Percentiles rank a stretch among this genome's conserved stretches.
Evolutionary conservation across 2,888 invertebrate genomes (phyloP).

Genomic region (Tridacna gigas): DNA sequence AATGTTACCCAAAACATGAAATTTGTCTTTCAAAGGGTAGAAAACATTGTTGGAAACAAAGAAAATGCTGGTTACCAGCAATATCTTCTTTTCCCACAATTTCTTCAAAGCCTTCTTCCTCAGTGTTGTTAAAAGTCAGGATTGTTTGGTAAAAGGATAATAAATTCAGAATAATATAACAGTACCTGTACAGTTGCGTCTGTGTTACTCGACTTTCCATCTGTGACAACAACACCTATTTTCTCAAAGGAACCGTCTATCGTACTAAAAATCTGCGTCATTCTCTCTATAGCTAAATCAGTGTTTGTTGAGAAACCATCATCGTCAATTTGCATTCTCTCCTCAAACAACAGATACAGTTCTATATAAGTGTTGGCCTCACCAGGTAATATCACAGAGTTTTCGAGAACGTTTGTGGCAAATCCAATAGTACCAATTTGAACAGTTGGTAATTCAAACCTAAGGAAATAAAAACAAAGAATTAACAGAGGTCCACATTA

Average conservation of each 20-base stretch:
- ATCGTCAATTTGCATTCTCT: neutral
- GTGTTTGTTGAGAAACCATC: slow-evolving; percentile 24
- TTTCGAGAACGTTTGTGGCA: neutral
- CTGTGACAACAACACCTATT: slow-evolving; percentile 31
- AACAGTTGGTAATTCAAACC: slow-evolving; percentile 37
- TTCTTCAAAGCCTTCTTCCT: neutral
- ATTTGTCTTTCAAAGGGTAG: too few species aligned
- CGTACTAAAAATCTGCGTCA: slow-evolving; percentile 11
- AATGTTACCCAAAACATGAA: too few species aligned
- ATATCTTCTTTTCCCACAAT: neutral
- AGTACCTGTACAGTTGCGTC: neutral
- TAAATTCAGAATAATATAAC: too few species aligned
- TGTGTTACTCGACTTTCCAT: slow-evolving; percentile 32
- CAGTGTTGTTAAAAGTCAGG: too few species aligned
- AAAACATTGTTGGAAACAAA: neutral
- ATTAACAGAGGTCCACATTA: too few species aligned
- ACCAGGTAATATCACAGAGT: slow-evolving; percentile 25
- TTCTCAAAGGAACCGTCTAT: slow-evolving; percentile 20
- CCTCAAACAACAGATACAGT: slow-evolving; percentile 30
- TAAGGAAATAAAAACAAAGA: slow-evolving; percentile 10
- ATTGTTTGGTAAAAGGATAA: too few species aligned
- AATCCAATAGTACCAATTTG: slow-evolving; percentile 33
- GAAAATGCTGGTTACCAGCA: neutral
- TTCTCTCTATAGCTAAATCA: slow-evolving; percentile 16
- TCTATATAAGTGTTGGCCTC: slow-evolving; percentile 23